These are phyloP conservation scores for Drepanosiphum platanoidis DNA, from an alignment of 2,888 invertebrate genomes.

Conservation along the genomic window DNA sequence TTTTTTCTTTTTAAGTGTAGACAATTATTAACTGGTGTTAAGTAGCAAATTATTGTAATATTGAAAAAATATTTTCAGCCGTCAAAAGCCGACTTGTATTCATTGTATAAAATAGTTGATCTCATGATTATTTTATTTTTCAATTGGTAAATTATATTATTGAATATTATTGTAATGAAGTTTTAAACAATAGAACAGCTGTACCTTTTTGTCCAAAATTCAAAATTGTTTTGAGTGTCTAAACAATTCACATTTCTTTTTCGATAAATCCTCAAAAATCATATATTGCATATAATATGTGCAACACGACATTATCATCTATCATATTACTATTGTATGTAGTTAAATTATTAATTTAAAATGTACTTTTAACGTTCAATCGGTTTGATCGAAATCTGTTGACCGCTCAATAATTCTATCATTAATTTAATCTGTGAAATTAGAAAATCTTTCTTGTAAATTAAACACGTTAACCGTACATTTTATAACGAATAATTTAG, in stretches of 20 bases:
- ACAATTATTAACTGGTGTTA: conserved; percentile 49
- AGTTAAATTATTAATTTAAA: conserved; percentile 2
- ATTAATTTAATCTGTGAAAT: not conserved
- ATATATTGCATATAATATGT: conserved; percentile 1
- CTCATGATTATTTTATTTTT: conserved; percentile 62
- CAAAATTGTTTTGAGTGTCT: not conserved
- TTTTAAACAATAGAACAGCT: conserved; percentile 32
- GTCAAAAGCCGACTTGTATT: conserved; percentile 35
- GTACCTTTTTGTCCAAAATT: conserved; percentile 13
- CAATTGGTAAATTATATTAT: conserved; percentile 36
- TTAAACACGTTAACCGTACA: not conserved
- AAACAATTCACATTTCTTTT: not conserved
- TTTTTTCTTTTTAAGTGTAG: conserved; percentile 31
- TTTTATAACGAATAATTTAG: not conserved
- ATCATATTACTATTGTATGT: no score
- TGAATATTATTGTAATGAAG: conserved; percentile 42
- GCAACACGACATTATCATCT: no score
- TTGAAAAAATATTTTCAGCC: conserved; percentile 28
- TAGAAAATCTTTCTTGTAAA: not conserved
- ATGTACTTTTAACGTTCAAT: not conserved
- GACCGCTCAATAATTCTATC: not conserved
- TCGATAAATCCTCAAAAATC: not conserved
- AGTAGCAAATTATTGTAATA: conserved; percentile 55
- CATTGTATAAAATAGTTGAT: conserved; percentile 62
- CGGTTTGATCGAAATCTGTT: not conserved